Conservation (phyloP, 2,797 vertebrate species). For the Poecilia wingei region DNA sequence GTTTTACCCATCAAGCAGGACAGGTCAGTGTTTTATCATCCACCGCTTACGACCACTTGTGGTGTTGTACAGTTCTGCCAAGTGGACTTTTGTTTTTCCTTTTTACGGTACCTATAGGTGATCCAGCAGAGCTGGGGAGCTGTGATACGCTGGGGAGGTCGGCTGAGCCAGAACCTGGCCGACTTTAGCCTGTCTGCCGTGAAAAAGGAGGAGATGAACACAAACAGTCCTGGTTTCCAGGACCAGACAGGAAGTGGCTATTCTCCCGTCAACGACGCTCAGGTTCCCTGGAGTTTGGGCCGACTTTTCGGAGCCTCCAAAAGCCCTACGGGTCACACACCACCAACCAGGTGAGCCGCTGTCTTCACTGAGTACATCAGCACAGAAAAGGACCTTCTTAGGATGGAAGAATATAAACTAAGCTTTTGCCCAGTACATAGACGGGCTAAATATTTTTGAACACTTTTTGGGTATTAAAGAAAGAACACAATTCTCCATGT, state of each 20-base stretch:
- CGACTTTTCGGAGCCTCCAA: constrained; percentile 80
- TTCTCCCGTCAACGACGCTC: constrained; percentile 45
- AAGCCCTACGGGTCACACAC: constrained; percentile 48
- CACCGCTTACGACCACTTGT: not conserved
- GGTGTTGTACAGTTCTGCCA: not conserved
- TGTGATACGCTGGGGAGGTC: constrained; percentile 85
- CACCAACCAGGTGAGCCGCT: constrained; percentile 71
- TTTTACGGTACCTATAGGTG: constrained; percentile 53
- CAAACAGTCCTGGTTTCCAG: constrained; percentile 21
- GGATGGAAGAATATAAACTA: not conserved
- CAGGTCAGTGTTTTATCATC: constrained; percentile 51
- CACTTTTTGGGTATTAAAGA: not conserved
- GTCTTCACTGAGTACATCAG: not conserved
- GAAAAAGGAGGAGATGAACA: constrained; percentile 58
- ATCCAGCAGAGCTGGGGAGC: constrained; percentile 89
- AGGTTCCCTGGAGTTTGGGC: constrained; percentile 68
- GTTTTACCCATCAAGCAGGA: constrained; percentile 80
- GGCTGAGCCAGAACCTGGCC: constrained; percentile 84
- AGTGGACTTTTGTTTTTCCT: constrained; percentile 1
- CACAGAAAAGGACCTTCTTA: not conserved
- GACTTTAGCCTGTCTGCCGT: constrained; percentile 55
- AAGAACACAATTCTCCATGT: not conserved
- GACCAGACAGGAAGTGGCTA: constrained; percentile 62
- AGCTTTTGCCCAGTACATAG: not conserved
- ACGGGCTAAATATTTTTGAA: not conserved